Base-by-base conservation (phyloP, 2,888 invertebrate species). In the Agrochola litura region DNA sequence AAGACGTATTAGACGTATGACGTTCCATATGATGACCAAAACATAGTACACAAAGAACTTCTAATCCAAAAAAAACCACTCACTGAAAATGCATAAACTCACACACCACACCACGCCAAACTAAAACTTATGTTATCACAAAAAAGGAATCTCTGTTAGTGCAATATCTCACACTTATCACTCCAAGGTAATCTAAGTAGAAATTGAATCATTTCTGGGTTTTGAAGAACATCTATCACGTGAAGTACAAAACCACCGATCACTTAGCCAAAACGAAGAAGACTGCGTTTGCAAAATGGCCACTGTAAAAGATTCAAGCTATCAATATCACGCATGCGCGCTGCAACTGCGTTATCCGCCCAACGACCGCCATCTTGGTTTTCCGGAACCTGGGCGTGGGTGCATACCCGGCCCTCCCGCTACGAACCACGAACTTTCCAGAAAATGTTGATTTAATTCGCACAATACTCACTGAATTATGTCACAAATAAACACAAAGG, bases 341-440 rank as follows among this genome's bases (percentile, higher is more conserved):
- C 8, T 63, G 54, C 60, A 61, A 16, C 16, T 58, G 61, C 61
- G 19, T 30, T 22, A 30, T 14, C 16, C n/a, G 25, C 22, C 37
- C 49, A 49, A 30, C 19, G 12, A 37, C 75, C 30, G n/a, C 68
- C 69, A 79, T 69, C 8, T 69, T 79, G 19, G 25, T 19, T 46
- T 65, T 46, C 12, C 3, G 6, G n/a, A 19, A 60, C 6, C 30
- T 12, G 19, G 22, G 37, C 63, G 43, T n/a, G 10, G 30, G 25
- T n/a, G 56, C 2, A 8, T 8, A 54, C 22, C 3, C 22, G 22
- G 22, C 2, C 19, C 41, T 10, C 10, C 2, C 2, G 2, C 43
- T 43, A 43, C 43, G 43, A 43, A 12, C n/a, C 49, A 41, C 4
- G 16, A 49, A 49, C 9, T 0, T 25, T n/a, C 49, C 66, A 16